These are phyloP conservation scores for Tineola bisselliella DNA, from an alignment of 2,888 invertebrate species.

Conservation along the genomic window DNA sequence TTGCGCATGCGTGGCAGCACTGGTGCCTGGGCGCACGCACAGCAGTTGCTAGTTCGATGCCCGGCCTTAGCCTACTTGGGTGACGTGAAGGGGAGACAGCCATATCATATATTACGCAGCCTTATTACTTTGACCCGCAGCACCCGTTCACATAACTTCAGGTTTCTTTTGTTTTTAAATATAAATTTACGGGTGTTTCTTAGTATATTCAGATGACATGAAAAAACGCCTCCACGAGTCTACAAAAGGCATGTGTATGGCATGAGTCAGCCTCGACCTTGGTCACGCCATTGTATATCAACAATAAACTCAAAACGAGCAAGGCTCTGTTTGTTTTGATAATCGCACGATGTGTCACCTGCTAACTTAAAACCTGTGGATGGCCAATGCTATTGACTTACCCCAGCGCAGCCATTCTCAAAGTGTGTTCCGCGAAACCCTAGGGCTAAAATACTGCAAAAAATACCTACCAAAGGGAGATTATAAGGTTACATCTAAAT, in stretches of 20 bases:
- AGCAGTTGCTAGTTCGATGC: slow-evolving; percentile 36
- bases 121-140: background rate
- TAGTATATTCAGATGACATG: no score
- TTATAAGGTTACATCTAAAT: no score
- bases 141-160: no score
- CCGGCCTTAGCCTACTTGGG: slow-evolving; percentile 63
- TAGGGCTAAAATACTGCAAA: no score
- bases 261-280: slow-evolving; percentile 34
- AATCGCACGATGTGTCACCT: slow-evolving; percentile 26
- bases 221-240: background rate
- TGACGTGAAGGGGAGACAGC: slow-evolving; percentile 52
- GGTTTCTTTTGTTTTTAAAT: no score
- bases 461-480: no score
- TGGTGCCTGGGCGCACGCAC: background rate
- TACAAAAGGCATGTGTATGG: background rate
- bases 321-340: background rate
- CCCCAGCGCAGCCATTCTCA: no score
- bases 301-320: background rate
- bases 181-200: slow-evolving; percentile 22
- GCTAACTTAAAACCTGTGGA: background rate
- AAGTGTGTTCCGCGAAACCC: no score
- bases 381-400: no score
- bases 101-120: slow-evolving; percentile 28
- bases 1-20: background rate
- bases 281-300: slow-evolving; percentile 36